A percentile compares a stretch with the other conserved stretches of the same genome.
Evolutionary conservation across 2,113 vertebrate genomes (phyloP).

Genomic region (Cairina moschata): DNA sequence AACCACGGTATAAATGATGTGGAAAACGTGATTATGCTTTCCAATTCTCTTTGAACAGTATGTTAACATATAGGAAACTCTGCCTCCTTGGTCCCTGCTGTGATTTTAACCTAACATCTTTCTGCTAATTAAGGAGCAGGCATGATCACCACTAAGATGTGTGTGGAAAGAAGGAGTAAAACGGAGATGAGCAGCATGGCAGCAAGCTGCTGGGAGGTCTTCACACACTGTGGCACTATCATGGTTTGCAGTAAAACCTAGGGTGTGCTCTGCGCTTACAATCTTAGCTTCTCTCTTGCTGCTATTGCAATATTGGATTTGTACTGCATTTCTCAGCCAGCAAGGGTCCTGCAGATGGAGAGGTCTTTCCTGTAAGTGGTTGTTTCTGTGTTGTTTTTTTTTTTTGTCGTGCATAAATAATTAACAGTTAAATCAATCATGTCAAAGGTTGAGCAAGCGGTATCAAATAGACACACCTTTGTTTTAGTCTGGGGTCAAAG

Average conservation of each 20-base stretch:
- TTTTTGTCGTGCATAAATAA: constrained; percentile 57
- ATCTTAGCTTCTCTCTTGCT: not conserved
- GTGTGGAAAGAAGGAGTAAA: not conserved
- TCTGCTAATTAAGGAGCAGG: not conserved
- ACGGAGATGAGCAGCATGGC: not conserved
- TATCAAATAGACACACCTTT: not conserved
- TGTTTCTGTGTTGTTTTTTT: not conserved
- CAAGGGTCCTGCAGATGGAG: fast-evolving
- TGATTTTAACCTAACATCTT: not conserved
- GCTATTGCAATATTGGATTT: not conserved
- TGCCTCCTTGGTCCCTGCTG: not conserved
- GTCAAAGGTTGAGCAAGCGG: constrained; percentile 63
- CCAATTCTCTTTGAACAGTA: not conserved
- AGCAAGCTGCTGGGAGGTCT: not conserved
- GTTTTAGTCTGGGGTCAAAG: not conserved
- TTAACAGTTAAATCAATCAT: constrained; percentile 71
- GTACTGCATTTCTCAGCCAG: not conserved
- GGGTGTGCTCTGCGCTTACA: not conserved
- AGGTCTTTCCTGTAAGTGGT: constrained; percentile 4
- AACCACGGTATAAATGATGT: not conserved
- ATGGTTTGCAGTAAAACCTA: not conserved
- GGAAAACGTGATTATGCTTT: not conserved
- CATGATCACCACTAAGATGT: not conserved
- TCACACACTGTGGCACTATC: fast-evolving
- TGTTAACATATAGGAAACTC: not conserved